phyloP scores from a whole-genome alignment of 2,113 vertebrate genomes.

The Calypte anna region DNA sequence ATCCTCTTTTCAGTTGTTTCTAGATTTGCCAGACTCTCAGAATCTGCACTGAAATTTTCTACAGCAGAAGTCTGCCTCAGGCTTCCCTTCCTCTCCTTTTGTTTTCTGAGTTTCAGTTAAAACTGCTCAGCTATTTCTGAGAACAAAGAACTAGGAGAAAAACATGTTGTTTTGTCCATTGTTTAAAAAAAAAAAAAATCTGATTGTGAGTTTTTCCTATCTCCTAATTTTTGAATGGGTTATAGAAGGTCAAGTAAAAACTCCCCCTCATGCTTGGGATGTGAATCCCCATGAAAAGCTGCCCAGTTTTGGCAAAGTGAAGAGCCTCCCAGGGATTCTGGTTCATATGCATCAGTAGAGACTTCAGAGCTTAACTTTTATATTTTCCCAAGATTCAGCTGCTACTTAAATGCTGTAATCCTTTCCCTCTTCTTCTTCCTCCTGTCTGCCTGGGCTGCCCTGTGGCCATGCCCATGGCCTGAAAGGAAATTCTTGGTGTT shows the following conservation, averaged over 20 bases:
- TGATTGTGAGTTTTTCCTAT: not conserved
- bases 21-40: slow-evolving; percentile 26
- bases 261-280: not conserved
- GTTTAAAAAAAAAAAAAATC: not conserved
- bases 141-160: slow-evolving; percentile 49
- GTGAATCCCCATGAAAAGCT: slow-evolving; percentile 27
- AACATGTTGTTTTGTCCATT: slow-evolving; percentile 52
- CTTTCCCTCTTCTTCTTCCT: slow-evolving; percentile 2
- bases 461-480: slow-evolving; percentile 41
- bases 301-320: slow-evolving; percentile 58
- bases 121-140: slow-evolving; percentile 57
- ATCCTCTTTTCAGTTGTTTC: slow-evolving; percentile 32
- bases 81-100: slow-evolving; percentile 53
- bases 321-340: slow-evolving; percentile 51
- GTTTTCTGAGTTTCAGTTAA: slow-evolving; percentile 56
- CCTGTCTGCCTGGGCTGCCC: slow-evolving; percentile 29
- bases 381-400: slow-evolving; percentile 59
- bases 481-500: not conserved
- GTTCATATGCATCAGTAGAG: slow-evolving; percentile 60
- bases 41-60: slow-evolving; percentile 54
- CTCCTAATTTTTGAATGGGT: not conserved
- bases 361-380: slow-evolving; percentile 60
- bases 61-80: slow-evolving; percentile 51
- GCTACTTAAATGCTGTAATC: slow-evolving; percentile 38
- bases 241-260: slow-evolving; percentile 19